Percentiles rank a stretch among this genome's conserved stretches.
These are phyloP conservation scores for Cyprinella venusta DNA, from an alignment of 2,797 vertebrate genomes.

Conservation along the genomic window DNA sequence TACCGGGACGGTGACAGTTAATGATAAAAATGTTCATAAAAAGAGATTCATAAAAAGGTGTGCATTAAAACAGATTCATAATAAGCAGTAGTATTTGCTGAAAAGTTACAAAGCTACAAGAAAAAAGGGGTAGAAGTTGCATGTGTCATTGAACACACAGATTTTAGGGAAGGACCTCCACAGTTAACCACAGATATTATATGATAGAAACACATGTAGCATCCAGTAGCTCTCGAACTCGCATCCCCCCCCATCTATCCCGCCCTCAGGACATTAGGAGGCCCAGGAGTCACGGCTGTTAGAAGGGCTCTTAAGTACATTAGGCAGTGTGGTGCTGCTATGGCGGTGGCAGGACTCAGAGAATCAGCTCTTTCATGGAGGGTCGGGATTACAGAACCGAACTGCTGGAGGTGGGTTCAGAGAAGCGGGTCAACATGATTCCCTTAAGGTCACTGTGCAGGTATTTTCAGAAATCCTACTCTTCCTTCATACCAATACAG, in stretches of 20 bases:
- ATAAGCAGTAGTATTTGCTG: background rate
- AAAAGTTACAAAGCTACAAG: background rate
- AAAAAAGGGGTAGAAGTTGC: background rate
- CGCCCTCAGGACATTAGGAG: slow-evolving; percentile 68
- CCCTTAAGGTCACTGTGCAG: slow-evolving; percentile 79
- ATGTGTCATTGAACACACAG: background rate
- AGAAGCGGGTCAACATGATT: slow-evolving; percentile 80
- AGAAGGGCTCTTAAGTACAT: slow-evolving; percentile 88
- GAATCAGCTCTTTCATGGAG: slow-evolving; percentile 77
- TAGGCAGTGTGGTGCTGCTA: slow-evolving; percentile 84
- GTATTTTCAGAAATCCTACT: slow-evolving; percentile 75
- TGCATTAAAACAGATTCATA: background rate
- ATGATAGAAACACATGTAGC: slow-evolving; percentile 9
- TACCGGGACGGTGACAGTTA: too few relatives aligned
- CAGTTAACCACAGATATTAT: slow-evolving; percentile 5
- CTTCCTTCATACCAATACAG: background rate
- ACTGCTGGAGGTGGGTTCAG: slow-evolving; percentile 68
- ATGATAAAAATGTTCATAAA: background rate
- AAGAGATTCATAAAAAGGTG: background rate
- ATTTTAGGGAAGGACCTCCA: background rate
- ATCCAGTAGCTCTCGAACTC: slow-evolving; percentile 27
- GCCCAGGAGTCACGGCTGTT: slow-evolving; percentile 95
- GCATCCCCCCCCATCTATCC: slow-evolving; percentile 53
- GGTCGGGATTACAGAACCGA: slow-evolving; percentile 48
- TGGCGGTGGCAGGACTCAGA: slow-evolving; percentile 85